These are phyloP conservation scores for Diplolepis rosae DNA, from an alignment of 2,888 invertebrate genomes.

Conservation along the genomic window DNA sequence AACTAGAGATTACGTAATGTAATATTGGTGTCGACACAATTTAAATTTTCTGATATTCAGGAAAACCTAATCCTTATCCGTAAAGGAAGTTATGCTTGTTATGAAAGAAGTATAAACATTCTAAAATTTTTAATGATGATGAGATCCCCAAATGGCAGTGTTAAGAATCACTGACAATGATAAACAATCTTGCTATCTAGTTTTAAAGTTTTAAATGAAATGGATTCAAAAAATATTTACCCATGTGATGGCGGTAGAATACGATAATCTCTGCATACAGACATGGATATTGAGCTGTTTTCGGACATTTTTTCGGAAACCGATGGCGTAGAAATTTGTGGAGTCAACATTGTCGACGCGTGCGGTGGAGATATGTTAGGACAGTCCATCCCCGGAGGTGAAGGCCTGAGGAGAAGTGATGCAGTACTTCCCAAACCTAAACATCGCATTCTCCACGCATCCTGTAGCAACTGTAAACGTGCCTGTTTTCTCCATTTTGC, in stretches of 20 bases:
- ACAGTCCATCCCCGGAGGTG: slow-evolving; percentile 61
- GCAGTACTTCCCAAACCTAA: slow-evolving; percentile 77
- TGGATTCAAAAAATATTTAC: slow-evolving; percentile 47
- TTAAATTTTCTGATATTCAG: no score
- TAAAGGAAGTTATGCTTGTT: no score
- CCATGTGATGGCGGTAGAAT: slow-evolving; percentile 64
- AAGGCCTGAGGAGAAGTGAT: slow-evolving; percentile 68
- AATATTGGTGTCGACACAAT: no score
- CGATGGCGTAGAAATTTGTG: slow-evolving; percentile 46
- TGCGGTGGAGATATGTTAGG: slow-evolving; percentile 56
- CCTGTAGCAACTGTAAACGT: slow-evolving; percentile 87
- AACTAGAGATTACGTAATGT: no score
- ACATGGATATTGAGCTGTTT: slow-evolving; percentile 46
- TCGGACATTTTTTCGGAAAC: slow-evolving; percentile 55
- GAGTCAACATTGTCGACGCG: slow-evolving; percentile 49
- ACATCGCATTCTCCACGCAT: slow-evolving; percentile 93
- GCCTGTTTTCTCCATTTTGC: slow-evolving; percentile 95
- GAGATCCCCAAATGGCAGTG: no score
- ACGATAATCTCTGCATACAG: slow-evolving; percentile 66
- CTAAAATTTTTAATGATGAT: no score
- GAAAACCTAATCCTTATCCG: no score
- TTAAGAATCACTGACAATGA: no score
- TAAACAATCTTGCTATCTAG: no score
- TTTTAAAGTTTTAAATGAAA: not conserved
- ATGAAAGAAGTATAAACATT: no score